These are phyloP conservation scores for Aplysia californica DNA, from an alignment of 1,140 invertebrate species.

Conservation along the genomic window DNA sequence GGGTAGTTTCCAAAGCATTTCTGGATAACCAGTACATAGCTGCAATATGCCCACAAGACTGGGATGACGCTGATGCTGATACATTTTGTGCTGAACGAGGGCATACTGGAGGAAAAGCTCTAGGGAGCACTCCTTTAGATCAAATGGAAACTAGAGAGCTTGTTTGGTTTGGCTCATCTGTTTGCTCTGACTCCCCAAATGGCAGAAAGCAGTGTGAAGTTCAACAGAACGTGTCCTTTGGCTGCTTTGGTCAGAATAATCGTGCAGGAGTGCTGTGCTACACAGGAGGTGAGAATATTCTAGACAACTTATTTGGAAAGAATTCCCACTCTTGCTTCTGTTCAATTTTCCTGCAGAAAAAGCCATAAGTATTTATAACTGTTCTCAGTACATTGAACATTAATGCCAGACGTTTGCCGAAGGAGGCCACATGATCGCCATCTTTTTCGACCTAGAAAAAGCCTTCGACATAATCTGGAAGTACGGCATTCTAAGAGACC, in stretches of 20 bases:
- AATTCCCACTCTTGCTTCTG: too few species aligned
- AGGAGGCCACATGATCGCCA: too few species aligned
- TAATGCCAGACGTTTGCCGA: too few species aligned
- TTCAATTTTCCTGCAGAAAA: too few species aligned
- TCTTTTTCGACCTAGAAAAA: too few species aligned
- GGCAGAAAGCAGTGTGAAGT: not conserved
- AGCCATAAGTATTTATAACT: too few species aligned
- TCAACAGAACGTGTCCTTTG: constrained; percentile 29
- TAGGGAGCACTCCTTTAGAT: constrained; percentile 29
- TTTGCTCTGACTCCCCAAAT: constrained; percentile 3
- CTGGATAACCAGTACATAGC: constrained; percentile 42
- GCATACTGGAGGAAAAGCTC: constrained; percentile 41
- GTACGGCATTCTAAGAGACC: too few species aligned
- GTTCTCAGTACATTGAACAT: too few species aligned
- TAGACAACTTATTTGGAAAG: too few species aligned
- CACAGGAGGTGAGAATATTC: constrained; percentile 36
- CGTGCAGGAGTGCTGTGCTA: constrained; percentile 57
- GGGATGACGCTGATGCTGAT: constrained; percentile 47
- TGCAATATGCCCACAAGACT: constrained; percentile 46
- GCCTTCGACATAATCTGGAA: too few species aligned
- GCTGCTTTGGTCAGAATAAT: constrained; percentile 36
- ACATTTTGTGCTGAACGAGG: constrained; percentile 42
- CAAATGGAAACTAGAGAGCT: not conserved
- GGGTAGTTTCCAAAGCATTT: too few species aligned
- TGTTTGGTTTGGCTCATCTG: constrained; percentile 43